Percentiles rank a stretch among this genome's conserved stretches.
Conservation (phyloP, 1,140 invertebrate species). For the Venturia canescens region DNA sequence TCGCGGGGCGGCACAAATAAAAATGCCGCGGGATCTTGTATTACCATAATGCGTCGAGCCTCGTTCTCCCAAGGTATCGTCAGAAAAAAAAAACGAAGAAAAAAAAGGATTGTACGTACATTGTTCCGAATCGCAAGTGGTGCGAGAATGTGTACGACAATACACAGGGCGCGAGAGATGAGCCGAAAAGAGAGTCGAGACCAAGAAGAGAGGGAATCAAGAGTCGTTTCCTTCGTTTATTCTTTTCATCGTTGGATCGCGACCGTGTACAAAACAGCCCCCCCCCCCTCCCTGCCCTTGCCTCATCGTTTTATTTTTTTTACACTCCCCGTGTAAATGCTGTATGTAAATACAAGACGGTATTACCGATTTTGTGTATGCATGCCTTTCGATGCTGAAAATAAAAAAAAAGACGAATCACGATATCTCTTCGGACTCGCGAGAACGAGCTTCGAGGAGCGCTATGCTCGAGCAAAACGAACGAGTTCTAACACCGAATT, state of each 20-base stretch:
- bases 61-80: conserved; percentile 14
- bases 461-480: no score
- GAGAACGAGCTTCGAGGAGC: no score
- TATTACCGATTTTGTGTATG: no score
- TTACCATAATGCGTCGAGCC: conserved; percentile 37
- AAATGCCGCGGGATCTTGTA: conserved; percentile 38
- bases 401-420: no score
- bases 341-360: not conserved
- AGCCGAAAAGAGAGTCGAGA: not conserved
- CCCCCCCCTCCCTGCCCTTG: no score
- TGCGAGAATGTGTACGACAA: conserved; percentile 14
- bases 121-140: conserved; percentile 30
- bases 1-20: conserved; percentile 29
- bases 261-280: not conserved
- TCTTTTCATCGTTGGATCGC: conserved; percentile 1
- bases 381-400: no score
- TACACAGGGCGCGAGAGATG: conserved; percentile 2
- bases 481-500: no score
- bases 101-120: conserved; percentile 38
- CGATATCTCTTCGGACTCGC: no score
- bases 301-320: not conserved
- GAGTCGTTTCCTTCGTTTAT: conserved; percentile 26
- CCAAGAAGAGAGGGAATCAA: not conserved
- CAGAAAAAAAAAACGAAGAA: conserved; percentile 23
- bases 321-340: not conserved